Base-by-base conservation (phyloP, 2,888 invertebrate species). In the Isotomurus palustris region DNA sequence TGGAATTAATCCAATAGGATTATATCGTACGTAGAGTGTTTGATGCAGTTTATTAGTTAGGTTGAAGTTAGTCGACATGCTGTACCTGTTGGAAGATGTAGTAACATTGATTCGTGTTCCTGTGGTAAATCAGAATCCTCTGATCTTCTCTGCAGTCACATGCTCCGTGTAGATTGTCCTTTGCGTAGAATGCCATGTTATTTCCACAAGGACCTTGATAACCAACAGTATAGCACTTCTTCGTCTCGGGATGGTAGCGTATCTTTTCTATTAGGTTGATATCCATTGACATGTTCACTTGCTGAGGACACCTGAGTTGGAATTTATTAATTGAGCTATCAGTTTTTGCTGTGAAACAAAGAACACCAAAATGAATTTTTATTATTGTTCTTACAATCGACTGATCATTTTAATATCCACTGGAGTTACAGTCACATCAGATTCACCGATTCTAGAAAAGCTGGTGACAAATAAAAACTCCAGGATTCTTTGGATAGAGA, bases 11-110 rank as follows among this genome's bases (percentile, higher is more conserved):
- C 21, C 25, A 53, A 36, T n/a, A n/a, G n/a, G n/a, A n/a, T n/a
- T n/a, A n/a, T n/a, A n/a, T n/a, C n/a, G n/a, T n/a, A n/a, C n/a
- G n/a, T n/a, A n/a, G n/a, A n/a, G n/a, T n/a, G n/a, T n/a, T n/a
- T n/a, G n/a, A n/a, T n/a, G n/a, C n/a, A n/a, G n/a, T n/a, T n/a
- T n/a, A n/a, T n/a, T 8, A 32, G 12, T 32, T 32, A 12, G 8
- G 32, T 32, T 12, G 32, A 12, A 32, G 8, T 32, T 32, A n/a
- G 40, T 8, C 17, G 6, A 40, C 10, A 14, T 6, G 17, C 24
- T 43, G 24, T 53, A 64, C 64, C 50, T 55, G 50, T 29, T 50
- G 32, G 29, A 56, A 60, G 27, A 64, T 64, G 8, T 21, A 49
- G 22, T 60, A 60, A 22, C 64, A 64, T 19, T 35, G 28, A n/a